Conservation (phyloP, 2,797 vertebrate genomes). For the Parauchenoglanis ngamensis region DNA sequence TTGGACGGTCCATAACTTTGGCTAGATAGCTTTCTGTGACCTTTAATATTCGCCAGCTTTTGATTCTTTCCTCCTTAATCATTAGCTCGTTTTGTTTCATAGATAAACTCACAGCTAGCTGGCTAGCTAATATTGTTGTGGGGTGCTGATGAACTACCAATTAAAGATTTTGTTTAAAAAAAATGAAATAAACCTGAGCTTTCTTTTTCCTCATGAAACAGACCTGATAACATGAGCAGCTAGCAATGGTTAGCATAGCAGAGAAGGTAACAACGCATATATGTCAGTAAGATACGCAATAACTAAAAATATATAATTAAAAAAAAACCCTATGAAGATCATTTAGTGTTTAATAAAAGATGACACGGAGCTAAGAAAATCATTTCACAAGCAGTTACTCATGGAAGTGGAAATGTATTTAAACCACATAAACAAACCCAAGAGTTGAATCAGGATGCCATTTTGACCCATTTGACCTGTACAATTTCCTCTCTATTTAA, state of each 20-base stretch:
- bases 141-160: neutral
- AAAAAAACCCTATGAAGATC: neutral
- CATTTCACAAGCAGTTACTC: neutral
- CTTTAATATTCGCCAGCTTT: neutral
- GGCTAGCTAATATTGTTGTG: conserved; percentile 8
- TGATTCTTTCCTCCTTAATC: neutral
- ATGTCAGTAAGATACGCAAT: neutral
- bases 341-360: neutral
- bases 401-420: neutral
- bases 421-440: neutral
- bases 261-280: neutral
- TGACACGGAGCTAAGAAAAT: neutral
- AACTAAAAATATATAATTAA: neutral
- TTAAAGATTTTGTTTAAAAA: neutral
- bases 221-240: neutral
- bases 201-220: neutral
- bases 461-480: neutral
- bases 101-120: neutral
- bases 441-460: neutral
- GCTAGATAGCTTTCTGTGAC: neutral
- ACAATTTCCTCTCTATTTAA: neutral
- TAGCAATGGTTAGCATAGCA: neutral
- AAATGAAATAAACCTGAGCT: neutral
- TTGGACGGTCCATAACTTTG: neutral
- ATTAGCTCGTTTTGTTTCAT: neutral